These are phyloP conservation scores for Antheraea pernyi DNA, from an alignment of 1,140 invertebrate species.

Conservation along the genomic window DNA sequence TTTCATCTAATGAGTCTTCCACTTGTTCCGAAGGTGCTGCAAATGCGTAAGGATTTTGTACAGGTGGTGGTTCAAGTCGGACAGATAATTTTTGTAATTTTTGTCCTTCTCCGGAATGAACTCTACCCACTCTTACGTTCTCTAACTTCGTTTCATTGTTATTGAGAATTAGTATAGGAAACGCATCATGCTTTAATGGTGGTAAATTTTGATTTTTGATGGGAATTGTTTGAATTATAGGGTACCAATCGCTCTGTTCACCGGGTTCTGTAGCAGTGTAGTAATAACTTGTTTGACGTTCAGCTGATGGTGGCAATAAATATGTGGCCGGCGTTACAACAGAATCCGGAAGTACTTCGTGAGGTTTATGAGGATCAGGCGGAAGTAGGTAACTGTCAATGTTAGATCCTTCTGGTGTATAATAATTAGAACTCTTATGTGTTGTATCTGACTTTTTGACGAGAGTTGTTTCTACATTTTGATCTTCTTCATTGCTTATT, in stretches of 20 bases:
- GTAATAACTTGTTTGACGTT: slow-evolving; percentile 43
- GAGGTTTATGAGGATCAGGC: slow-evolving; percentile 43
- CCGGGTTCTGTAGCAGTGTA: slow-evolving; percentile 43
- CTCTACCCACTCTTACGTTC: slow-evolving; percentile 40
- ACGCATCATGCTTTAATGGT: slow-evolving; percentile 13
- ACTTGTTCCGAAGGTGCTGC: slow-evolving; percentile 27
- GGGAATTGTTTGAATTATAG: slow-evolving; percentile 39
- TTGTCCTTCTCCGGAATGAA: slow-evolving; percentile 20
- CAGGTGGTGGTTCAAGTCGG: slow-evolving; percentile 39
- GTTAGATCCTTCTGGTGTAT: slow-evolving; percentile 38
- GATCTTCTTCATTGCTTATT: slow-evolving; percentile 39
- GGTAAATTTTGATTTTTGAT: neutral
- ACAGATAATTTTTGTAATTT: slow-evolving; percentile 39
- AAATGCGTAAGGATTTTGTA: slow-evolving; percentile 36
- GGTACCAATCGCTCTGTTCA: slow-evolving; percentile 65
- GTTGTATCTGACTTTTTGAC: slow-evolving; percentile 21
- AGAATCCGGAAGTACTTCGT: slow-evolving; percentile 36
- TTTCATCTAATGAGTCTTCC: slow-evolving; percentile 32
- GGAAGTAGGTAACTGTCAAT: slow-evolving; percentile 56
- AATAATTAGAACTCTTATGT: slow-evolving; percentile 42
- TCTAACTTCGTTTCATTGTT: slow-evolving; percentile 23
- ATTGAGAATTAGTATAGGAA: slow-evolving; percentile 28
- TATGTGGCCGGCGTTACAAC: slow-evolving; percentile 53
- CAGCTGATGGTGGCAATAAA: slow-evolving; percentile 53
- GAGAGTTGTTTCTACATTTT: slow-evolving; percentile 24